Conservation (phyloP, 1,140 invertebrate genomes). For the Brachionus manjavacas region DNA sequence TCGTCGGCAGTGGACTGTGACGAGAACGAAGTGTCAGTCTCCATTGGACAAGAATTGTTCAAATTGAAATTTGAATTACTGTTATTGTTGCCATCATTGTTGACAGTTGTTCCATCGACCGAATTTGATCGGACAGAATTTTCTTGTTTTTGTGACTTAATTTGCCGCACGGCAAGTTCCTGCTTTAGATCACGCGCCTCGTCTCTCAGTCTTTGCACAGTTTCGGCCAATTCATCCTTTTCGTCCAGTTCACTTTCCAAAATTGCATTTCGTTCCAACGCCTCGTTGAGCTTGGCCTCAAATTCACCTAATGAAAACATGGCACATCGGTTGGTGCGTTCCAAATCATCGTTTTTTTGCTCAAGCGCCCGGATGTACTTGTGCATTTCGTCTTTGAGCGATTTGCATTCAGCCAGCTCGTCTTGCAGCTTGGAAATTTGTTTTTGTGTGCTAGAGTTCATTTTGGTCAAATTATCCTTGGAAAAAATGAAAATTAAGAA, state of each 20-base stretch:
- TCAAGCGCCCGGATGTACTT: slow-evolving; percentile 86
- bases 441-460: slow-evolving; percentile 68
- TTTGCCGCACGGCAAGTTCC: slow-evolving; percentile 70
- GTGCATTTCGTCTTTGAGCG: slow-evolving; percentile 69
- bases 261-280: slow-evolving; percentile 91
- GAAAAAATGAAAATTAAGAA: too few relatives aligned
- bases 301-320: slow-evolving; percentile 76
- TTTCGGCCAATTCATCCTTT: slow-evolving; percentile 80
- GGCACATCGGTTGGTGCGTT: slow-evolving; percentile 73
- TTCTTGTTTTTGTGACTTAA: slow-evolving; percentile 48
- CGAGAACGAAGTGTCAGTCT: slow-evolving; percentile 11
- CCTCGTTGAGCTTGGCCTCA: slow-evolving; percentile 82
- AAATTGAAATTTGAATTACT: background rate
- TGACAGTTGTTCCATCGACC: background rate
- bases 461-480: slow-evolving; percentile 73
- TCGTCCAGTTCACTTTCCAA: slow-evolving; percentile 94
- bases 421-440: slow-evolving; percentile 72
- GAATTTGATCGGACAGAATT: background rate
- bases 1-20: background rate
- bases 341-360: slow-evolving; percentile 95
- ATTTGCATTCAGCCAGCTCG: slow-evolving; percentile 63
- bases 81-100: background rate
- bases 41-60: slow-evolving; percentile 16
- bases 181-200: slow-evolving; percentile 90
- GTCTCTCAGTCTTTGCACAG: slow-evolving; percentile 88